Base-by-base conservation (phyloP, 1,140 invertebrate species). In the Idris sp. region DNA sequence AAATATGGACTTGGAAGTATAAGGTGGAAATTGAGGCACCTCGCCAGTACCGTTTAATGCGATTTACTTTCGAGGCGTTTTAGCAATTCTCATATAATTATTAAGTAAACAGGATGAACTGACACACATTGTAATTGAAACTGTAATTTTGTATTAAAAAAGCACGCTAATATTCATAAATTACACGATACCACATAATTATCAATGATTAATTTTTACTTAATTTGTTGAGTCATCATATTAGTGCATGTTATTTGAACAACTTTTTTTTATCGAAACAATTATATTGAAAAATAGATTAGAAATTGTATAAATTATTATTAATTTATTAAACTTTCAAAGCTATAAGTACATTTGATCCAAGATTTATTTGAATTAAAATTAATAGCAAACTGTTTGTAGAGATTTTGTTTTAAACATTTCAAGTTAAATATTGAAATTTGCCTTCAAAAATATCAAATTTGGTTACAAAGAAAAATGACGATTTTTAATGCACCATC, bases 61-160 rank as follows among this genome's bases (percentile, higher is more conserved):
- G 58, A 62, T 72, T 72, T 56, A 72, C 49, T 71, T 61, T 71
- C 40, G 3, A 62, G n/a, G 48, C 56, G 22, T 38, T 71, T 44
- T 48, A 71, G 33, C 31, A 25, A 19, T 53, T 53, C 31, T 13
- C 31, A 18, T 40, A 10, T 22, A 56, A 18, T 38, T 30, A 38
- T 44, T 72, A 64, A 46, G 43, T 49, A 48, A 72, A 62, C 46
- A 49, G 40, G 25, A 49, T 56, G 35, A 61, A 56, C 46, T 33
- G 59, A 28, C 31, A 26, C 36, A 59, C 9, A 43, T 51, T 51
- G 30, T 38, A 2, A 7, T 31, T 22, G 22, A 19, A 46, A 48
- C 30, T 56, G 13, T 33, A 31, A 30, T 54, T 54, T 56, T 28
- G 15, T 38, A 67, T 19, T n/a, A n/a, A n/a, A 38, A 54, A 56